phyloP scores from a whole-genome alignment of 2,113 vertebrate species.

The Ondatra zibethicus region DNA sequence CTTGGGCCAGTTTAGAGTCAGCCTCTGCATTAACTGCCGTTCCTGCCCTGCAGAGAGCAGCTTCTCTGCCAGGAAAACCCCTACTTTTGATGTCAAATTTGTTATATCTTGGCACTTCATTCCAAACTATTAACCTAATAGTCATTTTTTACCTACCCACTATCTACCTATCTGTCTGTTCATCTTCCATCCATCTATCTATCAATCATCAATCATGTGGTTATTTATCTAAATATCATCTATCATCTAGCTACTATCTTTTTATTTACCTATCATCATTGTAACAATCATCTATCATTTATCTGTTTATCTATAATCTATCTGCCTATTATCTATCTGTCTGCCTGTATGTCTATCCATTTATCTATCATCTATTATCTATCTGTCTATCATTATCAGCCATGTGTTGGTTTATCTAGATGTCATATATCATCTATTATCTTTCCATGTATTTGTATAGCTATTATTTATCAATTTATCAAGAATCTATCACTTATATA shows the following conservation, averaged over 20 bases:
- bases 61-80: not conserved
- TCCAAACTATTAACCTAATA: not conserved
- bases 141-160: not conserved
- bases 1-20: not conserved
- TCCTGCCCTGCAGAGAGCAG: not conserved
- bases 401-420: not conserved
- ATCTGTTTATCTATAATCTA: not conserved
- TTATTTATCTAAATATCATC: not conserved
- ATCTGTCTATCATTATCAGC: not conserved
- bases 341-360: not conserved
- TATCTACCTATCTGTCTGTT: not conserved
- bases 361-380: not conserved
- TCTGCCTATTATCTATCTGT: not conserved
- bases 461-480: not conserved
- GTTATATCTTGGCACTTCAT: not conserved
- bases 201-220: not conserved
- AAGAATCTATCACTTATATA: not conserved
- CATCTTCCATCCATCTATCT: not conserved
- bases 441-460: not conserved
- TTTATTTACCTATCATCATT: not conserved
- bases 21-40: not conserved
- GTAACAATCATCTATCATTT: not conserved
- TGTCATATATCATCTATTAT: not conserved
- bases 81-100: not conserved
- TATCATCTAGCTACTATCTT: not conserved